Evolutionary conservation across 2,797 vertebrate species (phyloP), one percentile per base, ranked within the genome.

Genomic region (Threskiornis aethiopicus): DNA sequence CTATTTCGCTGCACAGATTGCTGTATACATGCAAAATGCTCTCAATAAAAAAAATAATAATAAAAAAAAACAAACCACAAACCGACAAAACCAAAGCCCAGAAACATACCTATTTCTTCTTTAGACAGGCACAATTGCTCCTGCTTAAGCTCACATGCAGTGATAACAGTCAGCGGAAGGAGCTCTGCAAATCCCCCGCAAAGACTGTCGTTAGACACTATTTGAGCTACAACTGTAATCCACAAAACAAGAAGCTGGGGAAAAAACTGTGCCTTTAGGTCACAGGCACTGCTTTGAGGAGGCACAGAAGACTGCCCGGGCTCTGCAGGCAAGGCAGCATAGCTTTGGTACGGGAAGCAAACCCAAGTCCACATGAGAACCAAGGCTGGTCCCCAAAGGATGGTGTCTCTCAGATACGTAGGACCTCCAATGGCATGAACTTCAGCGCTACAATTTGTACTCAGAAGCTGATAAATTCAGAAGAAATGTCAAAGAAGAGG

Each of bases 121-220:
- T 79, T 14, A 46, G 79, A 49, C 42, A 85, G 49, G 52, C 64
- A 41, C 19, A 83, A 4, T 42, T 9, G 10, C 35, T 93, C 25
- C 61, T 80, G 44, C 28, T 85, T 46, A 70, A 88, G 82, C 52
- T 96, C 62, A 57, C 39, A 3, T 0, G 1, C 3, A 2, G 62
- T 31, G 80, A 44, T 85, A 65, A 65, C 6, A 83, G 55, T 37
- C 16, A 12, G 39, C 11, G 49, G 76, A 85, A 89, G 62, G 47
- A 89, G 17, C 35, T 81, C 31, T 41, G n/a, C 0, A 1, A 67
- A 41, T 46, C 10, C 35, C 84, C 54, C 2, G 0, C 31, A 28
- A 67, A 78, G 59, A 35, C 21, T 0, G 0, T 6, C 10, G 16
- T 75, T 72, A n/a, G 57, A 25, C 13, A 8, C 37, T 19, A 1